phyloP scores from a whole-genome alignment of 2,888 invertebrate species.

The Philhelius pedissequus region DNA sequence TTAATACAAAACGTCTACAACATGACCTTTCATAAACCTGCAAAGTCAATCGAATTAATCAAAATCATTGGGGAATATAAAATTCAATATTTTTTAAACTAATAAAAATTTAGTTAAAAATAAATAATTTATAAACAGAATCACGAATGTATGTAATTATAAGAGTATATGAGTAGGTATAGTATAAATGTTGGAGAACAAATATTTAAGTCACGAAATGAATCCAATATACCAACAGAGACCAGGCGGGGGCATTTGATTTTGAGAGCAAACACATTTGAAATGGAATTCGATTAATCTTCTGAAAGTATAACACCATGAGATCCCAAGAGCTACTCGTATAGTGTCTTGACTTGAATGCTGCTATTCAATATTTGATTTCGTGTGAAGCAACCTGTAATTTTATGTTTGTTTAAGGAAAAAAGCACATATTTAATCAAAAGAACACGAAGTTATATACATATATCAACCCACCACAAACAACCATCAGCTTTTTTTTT shows the following conservation, averaged over 20 bases:
- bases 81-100: conserved; percentile 28
- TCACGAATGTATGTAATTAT: background rate
- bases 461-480: no score
- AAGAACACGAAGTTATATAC: conserved; percentile 57
- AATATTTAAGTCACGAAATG: conserved; percentile 67
- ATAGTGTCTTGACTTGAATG: background rate
- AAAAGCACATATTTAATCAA: conserved; percentile 64
- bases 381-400: conserved; percentile 59
- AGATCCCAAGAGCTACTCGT: no score
- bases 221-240: conserved; percentile 56
- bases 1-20: conserved; percentile 18
- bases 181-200: conserved; percentile 29
- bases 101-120: conserved; percentile 43
- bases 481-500: background rate
- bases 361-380: conserved; percentile 57
- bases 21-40: conserved; percentile 37
- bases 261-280: conserved; percentile 56
- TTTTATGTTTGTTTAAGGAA: conserved; percentile 62
- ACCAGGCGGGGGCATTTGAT: conserved; percentile 17
- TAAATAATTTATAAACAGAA: conserved; percentile 55
- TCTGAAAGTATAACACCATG: background rate
- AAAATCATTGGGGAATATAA: conserved; percentile 8
- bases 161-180: background rate
- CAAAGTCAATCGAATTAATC: conserved; percentile 26
- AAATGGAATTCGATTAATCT: conserved; percentile 62